phyloP scores from a whole-genome alignment of 2,797 vertebrate genomes.

The Anguilla marmorata region DNA sequence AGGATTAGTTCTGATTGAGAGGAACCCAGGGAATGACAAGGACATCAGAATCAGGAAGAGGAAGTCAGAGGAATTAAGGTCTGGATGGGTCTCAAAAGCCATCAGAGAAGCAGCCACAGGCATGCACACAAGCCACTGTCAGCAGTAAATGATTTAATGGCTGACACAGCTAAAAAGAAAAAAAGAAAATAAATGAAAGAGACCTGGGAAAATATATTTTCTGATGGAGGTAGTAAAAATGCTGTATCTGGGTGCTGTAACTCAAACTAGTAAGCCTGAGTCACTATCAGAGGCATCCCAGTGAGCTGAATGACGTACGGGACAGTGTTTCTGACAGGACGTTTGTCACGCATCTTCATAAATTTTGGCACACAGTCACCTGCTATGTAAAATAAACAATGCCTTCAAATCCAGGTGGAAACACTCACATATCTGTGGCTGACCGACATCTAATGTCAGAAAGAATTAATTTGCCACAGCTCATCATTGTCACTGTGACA shows the following conservation, averaged over 20 bases:
- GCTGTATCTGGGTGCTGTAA: not conserved
- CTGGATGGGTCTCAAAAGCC: not conserved
- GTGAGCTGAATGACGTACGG: not conserved
- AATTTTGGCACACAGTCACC: too few relatives aligned
- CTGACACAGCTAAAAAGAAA: not conserved
- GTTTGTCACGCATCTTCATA: not conserved
- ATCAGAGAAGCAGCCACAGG: not conserved
- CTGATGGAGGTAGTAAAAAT: not conserved
- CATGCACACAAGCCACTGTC: not conserved
- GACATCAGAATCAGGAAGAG: not conserved
- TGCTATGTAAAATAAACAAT: not conserved
- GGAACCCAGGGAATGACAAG: constrained; percentile 44
- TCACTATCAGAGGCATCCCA: not conserved
- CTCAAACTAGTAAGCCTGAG: not conserved
- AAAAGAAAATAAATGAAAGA: not conserved
- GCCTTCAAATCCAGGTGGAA: not conserved
- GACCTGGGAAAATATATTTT: not conserved
- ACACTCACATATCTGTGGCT: not conserved
- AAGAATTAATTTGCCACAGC: not conserved
- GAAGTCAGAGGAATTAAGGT: constrained; percentile 6
- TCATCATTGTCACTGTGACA: not conserved
- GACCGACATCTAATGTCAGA: not conserved
- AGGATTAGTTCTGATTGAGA: constrained; percentile 29
- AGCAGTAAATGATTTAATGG: constrained; percentile 8
- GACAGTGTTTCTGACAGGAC: not conserved